Percentiles rank a stretch among this genome's conserved stretches.
Conservation (phyloP, 2,113 vertebrate genomes). For the Scatophagus argus region DNA sequence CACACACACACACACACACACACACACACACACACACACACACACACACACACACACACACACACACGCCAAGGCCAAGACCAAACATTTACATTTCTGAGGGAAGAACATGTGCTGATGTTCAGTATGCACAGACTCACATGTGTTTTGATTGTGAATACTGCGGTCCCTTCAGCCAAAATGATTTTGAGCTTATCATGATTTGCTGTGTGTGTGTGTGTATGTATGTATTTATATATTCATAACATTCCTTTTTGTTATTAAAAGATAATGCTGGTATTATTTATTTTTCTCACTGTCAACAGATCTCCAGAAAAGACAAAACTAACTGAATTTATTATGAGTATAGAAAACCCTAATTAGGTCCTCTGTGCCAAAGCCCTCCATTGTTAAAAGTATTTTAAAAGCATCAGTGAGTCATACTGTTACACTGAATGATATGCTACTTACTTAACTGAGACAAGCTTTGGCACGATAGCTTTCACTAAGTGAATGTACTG, state of each 20-base stretch:
- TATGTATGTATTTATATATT: background rate
- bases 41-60: background rate
- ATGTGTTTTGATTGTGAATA: constrained; percentile 34
- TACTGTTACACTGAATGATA: background rate
- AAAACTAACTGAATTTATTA: background rate
- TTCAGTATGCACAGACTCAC: constrained; percentile 15
- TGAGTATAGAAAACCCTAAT: background rate
- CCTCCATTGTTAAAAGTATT: background rate
- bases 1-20: background rate
- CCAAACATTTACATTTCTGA: background rate
- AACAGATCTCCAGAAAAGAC: background rate
- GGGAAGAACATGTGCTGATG: background rate
- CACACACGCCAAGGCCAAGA: background rate
- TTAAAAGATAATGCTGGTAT: background rate
- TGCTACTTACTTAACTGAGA: background rate
- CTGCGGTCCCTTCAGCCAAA: constrained; percentile 5
- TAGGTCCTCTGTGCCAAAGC: background rate
- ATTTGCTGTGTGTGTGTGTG: background rate
- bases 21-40: background rate
- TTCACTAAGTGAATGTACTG: no score
- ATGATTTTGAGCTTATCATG: constrained; percentile 5
- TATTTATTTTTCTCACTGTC: background rate
- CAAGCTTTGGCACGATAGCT: background rate
- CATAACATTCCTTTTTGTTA: background rate
- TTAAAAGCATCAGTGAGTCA: background rate